Conservation (phyloP, 2,888 invertebrate genomes). For the Eristalis tenax region DNA sequence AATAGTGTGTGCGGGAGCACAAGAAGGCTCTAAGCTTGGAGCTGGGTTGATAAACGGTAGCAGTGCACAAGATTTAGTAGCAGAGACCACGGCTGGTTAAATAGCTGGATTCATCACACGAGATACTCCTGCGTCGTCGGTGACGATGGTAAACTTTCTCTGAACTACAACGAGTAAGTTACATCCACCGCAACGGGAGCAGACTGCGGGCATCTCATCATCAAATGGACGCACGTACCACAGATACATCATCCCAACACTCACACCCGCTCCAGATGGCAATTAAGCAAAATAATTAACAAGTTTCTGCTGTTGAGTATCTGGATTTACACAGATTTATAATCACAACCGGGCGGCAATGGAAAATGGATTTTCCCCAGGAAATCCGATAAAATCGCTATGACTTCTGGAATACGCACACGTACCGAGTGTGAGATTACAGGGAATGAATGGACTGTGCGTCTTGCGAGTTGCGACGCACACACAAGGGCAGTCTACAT, state of each 20-base stretch:
- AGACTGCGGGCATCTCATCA: slow-evolving; percentile 28
- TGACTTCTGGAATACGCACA: slow-evolving; percentile 46
- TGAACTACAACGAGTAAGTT: neutral
- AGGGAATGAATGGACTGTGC: slow-evolving; percentile 23
- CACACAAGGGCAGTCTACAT: slow-evolving; percentile 1
- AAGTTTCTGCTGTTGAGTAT: slow-evolving; percentile 53
- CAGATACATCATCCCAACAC: slow-evolving; percentile 28
- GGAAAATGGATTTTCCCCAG: slow-evolving; percentile 41
- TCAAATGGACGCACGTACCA: slow-evolving; percentile 40
- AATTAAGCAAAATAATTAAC: slow-evolving; percentile 62
- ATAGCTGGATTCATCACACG: slow-evolving; percentile 34
- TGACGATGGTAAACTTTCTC: slow-evolving; percentile 19
- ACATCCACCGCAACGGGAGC: slow-evolving; percentile 1
- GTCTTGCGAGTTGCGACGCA: neutral
- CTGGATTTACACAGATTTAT: slow-evolving; percentile 54
- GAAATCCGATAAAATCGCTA: slow-evolving; percentile 45
- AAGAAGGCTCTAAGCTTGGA: slow-evolving; percentile 23
- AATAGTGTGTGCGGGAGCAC: slow-evolving; percentile 58
- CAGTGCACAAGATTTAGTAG: slow-evolving; percentile 44
- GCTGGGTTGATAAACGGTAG: slow-evolving; percentile 47
- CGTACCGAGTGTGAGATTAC: slow-evolving; percentile 46
- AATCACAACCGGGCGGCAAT: slow-evolving; percentile 19
- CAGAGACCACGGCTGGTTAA: slow-evolving; percentile 30
- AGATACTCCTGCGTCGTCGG: slow-evolving; percentile 11
- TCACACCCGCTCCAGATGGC: slow-evolving; percentile 31